Evolutionary conservation across 2,888 invertebrate species (phyloP), one percentile per base, ranked within the genome.

Genomic region (Darwinula stevensoni): DNA sequence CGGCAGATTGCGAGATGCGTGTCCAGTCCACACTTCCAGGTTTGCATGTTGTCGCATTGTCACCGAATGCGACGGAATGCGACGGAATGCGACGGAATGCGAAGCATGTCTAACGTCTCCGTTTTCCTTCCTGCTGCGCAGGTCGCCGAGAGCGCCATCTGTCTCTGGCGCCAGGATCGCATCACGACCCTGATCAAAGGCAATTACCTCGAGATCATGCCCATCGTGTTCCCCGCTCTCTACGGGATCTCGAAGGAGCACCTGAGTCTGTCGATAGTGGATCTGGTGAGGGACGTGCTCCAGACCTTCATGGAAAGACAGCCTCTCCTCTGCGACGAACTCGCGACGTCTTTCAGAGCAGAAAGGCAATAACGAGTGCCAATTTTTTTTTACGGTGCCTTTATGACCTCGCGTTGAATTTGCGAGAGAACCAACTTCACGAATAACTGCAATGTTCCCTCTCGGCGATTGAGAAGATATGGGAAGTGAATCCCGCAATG

Each of bases 221-320:
- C 94, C 44, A 91, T 97, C 45, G 94, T 97, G 88, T 97, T 97
- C 61, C 94, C 94, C 39, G 84, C 94, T 41, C 61, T 97, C 48
- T 97, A 97, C 60, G 78, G 84, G 51, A 88, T 88, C 57, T 86
- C 84, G 54, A 94, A 94, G 63, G 88, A 94, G 56, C 97, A 97
- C 59, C 97, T 97, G 97, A 97, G 97, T 61, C 94, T 91, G 59
- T 97, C 94, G 41, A 97, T 97, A 47, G 82, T 97, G 44, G 91
- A 91, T 37, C 69, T 97, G 47, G 91, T 97, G 46, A 97, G 97
- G 62, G 97, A 99, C 58, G 97, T 97, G 50, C 71, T 97, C 48
- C 97, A 97, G 61, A 74, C 94, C 35, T 97, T 99, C 59, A 97
- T 97, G 97, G 97, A 97, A 58, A 97, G 97, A 94, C 97, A 97